A percentile compares a stretch with the other conserved stretches of the same genome.
Conservation (phyloP, 2,113 vertebrate genomes). For the Alaudala cheleensis region DNA sequence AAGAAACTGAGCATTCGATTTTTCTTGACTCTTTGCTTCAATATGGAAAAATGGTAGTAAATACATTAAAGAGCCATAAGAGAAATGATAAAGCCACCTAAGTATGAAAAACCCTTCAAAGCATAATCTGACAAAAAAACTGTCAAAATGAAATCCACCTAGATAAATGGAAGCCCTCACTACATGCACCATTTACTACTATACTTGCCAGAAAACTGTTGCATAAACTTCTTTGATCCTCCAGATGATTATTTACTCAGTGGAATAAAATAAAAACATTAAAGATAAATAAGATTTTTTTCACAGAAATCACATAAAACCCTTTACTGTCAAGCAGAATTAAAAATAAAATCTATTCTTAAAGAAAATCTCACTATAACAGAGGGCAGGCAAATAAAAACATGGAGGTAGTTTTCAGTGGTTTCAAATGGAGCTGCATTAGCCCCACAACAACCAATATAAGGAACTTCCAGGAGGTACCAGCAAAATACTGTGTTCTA, state of each 20-base stretch:
- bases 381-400: neutral
- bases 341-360: neutral
- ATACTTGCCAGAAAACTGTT: neutral
- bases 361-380: neutral
- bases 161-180: neutral
- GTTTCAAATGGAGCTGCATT: neutral
- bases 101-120: neutral
- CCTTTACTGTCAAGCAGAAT: neutral
- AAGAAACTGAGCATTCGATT: neutral
- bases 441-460: neutral
- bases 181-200: neutral
- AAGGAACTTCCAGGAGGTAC: neutral
- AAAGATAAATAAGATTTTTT: neutral
- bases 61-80: neutral
- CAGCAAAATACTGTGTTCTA: neutral
- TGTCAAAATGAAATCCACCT: neutral
- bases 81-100: neutral
- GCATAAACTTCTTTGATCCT: neutral
- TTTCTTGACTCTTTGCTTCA: neutral
- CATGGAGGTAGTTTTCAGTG: neutral
- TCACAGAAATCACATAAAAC: neutral
- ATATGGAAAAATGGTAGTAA: neutral
- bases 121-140: neutral
- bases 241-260: neutral
- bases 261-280: constrained; percentile 1